phyloP scores from a whole-genome alignment of 2,113 vertebrate species.

The Gorsachius goisagi region DNA sequence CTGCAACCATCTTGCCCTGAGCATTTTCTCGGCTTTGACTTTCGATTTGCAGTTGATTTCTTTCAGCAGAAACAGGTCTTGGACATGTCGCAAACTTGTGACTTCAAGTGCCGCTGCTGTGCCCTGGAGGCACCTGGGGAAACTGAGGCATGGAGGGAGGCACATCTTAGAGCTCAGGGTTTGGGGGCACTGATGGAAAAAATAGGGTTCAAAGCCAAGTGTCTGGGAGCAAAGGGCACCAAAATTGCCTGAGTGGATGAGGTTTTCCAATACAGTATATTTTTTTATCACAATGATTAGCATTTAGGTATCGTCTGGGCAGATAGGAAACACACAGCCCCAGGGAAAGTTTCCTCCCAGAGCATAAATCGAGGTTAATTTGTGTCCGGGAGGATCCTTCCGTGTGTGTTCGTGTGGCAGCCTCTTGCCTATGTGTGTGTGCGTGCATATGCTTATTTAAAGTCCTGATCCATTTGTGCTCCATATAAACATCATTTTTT shows the following conservation, averaged over 20 bases:
- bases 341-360: not conserved
- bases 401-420: not conserved
- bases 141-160: not conserved
- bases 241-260: not conserved
- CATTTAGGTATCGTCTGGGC: not conserved
- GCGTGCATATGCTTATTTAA: not conserved
- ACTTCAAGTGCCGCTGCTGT: not conserved
- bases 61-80: not conserved
- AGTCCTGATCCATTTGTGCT: not conserved
- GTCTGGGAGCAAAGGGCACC: not conserved
- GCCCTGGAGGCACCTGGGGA: not conserved
- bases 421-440: not conserved
- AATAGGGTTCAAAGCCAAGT: not conserved
- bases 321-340: not conserved
- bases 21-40: not conserved
- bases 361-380: not conserved
- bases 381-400: not conserved
- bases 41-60: not conserved
- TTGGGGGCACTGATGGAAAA: not conserved
- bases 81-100: not conserved
- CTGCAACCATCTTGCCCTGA: rapidly evolving
- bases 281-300: not conserved
- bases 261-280: not conserved
- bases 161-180: rapidly evolving
- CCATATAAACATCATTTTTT: not conserved